Evolutionary conservation across 2,888 invertebrate genomes (phyloP).

Genomic region (Drosophila kanekoi): DNA sequence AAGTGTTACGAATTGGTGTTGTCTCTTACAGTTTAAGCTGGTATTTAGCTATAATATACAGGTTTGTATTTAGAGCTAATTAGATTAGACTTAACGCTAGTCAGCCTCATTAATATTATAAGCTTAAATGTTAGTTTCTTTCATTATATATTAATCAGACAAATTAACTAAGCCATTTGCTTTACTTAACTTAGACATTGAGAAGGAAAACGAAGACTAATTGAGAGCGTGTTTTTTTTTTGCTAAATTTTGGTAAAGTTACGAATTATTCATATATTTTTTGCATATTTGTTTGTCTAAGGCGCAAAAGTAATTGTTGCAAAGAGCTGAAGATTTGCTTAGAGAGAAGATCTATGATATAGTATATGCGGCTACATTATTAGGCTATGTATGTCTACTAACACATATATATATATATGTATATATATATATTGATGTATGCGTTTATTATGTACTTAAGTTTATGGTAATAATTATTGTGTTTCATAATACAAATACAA

Average conservation of each 20-base stretch:
- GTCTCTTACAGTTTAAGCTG: conserved; percentile 57
- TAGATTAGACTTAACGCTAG: conserved; percentile 68
- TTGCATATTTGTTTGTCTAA: conserved; percentile 36
- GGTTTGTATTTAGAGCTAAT: conserved; percentile 23
- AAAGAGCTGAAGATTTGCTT: conserved; percentile 22
- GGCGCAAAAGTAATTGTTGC: conserved; percentile 61
- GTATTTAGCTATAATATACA: conserved; percentile 44
- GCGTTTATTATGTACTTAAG: conserved; percentile 41
- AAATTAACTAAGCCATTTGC: conserved; percentile 55
- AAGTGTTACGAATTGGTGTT: conserved; percentile 65
- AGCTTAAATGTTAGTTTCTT: conserved; percentile 61
- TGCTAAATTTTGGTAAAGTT: conserved; percentile 70
- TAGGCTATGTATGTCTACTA: conserved; percentile 25
- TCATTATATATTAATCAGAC: conserved; percentile 59
- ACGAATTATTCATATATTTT: conserved; percentile 29
- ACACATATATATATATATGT: conserved; percentile 14
- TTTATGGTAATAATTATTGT: conserved; percentile 57
- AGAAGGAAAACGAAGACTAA: conserved; percentile 63
- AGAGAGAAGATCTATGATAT: conserved; percentile 36
- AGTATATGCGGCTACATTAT: conserved; percentile 27
- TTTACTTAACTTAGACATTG: conserved; percentile 38
- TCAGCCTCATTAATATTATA: conserved; percentile 80
- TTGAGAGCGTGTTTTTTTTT: conserved; percentile 57
- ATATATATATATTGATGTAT: conserved; percentile 19
- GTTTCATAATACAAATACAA: conserved; percentile 82